A percentile compares a stretch with the other conserved stretches of the same genome.
Evolutionary conservation across 1,140 invertebrate genomes (phyloP).

Genomic region (Cydia strobilella): DNA sequence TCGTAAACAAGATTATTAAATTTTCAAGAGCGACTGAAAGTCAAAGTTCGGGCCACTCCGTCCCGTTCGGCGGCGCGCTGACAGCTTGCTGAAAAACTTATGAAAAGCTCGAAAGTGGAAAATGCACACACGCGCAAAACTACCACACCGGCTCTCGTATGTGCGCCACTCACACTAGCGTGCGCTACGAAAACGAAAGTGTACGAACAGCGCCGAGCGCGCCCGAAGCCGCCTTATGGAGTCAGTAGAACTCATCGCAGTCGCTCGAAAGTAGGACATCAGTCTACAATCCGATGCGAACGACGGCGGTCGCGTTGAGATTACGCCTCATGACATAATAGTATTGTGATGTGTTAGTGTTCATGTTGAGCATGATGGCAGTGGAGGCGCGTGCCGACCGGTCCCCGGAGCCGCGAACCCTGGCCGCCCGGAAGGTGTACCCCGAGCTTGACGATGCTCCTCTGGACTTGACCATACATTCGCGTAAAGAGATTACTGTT

Average conservation of each 20-base stretch:
- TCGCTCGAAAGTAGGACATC: conserved; percentile 72
- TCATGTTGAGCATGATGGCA: conserved; percentile 70
- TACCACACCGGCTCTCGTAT: conserved; percentile 40
- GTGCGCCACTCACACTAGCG: conserved; percentile 37
- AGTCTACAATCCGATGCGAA: conserved; percentile 70
- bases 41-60: background rate
- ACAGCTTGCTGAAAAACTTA: conserved; percentile 18
- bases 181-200: conserved; percentile 76
- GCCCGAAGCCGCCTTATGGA: conserved; percentile 74
- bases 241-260: conserved; percentile 77
- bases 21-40: background rate
- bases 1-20: background rate
- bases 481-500: conserved; percentile 74
- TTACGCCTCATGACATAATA: conserved; percentile 75
- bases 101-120: conserved; percentile 36
- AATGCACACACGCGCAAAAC: conserved; percentile 55
- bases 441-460: conserved; percentile 80
- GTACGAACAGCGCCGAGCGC: conserved; percentile 68
- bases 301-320: conserved; percentile 64
- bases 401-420: conserved; percentile 64
- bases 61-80: background rate
- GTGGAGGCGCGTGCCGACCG: conserved; percentile 67
- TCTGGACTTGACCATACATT: conserved; percentile 82
- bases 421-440: conserved; percentile 76
- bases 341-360: conserved; percentile 70